Conservation (phyloP, 1,140 invertebrate genomes). For the Dreissena polymorpha region DNA sequence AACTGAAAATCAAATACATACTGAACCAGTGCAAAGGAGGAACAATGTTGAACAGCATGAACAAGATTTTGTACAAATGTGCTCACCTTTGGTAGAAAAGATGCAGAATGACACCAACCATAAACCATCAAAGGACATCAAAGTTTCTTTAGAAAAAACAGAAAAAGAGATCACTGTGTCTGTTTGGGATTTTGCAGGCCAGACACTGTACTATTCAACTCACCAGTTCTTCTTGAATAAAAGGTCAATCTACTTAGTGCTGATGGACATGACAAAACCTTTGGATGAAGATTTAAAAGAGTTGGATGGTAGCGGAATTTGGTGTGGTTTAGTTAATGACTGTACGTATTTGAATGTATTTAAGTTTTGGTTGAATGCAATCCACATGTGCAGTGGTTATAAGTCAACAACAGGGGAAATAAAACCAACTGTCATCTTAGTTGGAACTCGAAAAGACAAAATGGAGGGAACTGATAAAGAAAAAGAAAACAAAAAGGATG, state of each 20-base stretch:
- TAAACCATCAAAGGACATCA: background rate
- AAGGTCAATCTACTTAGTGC: no score
- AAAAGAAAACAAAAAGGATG: slow-evolving; percentile 38
- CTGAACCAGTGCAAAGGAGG: background rate
- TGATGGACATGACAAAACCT: slow-evolving; percentile 30
- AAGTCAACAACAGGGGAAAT: background rate
- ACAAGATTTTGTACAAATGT: background rate
- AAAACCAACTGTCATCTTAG: slow-evolving; percentile 30
- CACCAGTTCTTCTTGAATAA: no score
- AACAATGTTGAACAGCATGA: no score
- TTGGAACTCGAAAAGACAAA: slow-evolving; percentile 36
- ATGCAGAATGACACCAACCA: background rate
- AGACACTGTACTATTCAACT: no score
- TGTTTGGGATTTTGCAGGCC: no score
- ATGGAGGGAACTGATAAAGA: slow-evolving; percentile 18
- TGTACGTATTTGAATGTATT: slow-evolving; percentile 40
- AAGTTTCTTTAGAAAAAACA: background rate
- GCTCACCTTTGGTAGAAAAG: no score
- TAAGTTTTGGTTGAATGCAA: slow-evolving; percentile 40
- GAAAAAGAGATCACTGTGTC: background rate
- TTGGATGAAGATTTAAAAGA: slow-evolving; percentile 1
- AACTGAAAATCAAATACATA: background rate
- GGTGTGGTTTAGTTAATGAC: slow-evolving; percentile 8
- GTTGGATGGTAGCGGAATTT: slow-evolving; percentile 4
- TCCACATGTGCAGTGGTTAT: no score